Evolutionary conservation across 2,797 vertebrate genomes (phyloP), one percentile per base, ranked within the genome.

Genomic region (Menidia menidia): DNA sequence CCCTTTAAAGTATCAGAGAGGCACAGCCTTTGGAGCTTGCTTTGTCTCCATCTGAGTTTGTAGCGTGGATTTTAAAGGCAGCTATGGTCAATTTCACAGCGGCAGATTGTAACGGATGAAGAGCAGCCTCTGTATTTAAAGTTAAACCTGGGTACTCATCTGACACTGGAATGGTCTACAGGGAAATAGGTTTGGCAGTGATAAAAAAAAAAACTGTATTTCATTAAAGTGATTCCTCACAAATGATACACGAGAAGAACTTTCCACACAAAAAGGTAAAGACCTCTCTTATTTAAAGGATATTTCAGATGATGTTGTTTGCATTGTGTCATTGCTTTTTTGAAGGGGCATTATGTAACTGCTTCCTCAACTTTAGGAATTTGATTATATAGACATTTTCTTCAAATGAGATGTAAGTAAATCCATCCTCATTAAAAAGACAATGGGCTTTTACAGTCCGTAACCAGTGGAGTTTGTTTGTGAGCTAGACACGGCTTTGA

Each of bases 1-100:
- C 89, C 75, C 87, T 91, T 87, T 82, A 82, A 82, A 79, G 76
- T 31, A 41, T 68, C 56, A 10, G 55, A 64, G 81, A 76, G 75
- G 55, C 74, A 35, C 61, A 64, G 68, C 30, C 51, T 60, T 54
- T 13, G 30, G 47, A 42, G 4, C 76, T 59, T 7, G 0, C 43
- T 47, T 25, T 4, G 30, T 48, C 60, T 68, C 59, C 58, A 42
- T 56, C 16, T 18, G 39, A 19, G 57, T 66, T 48, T 55, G 48
- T 18, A 39, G 31, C 14, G 42, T 43, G 50, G 44, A 10, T 68
- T 63, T 42, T 55, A 50, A 54, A 59, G 58, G 66, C 68, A 51
- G 66, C 47, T 8, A 71, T 30, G 30, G 25, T 13, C 10, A 19
- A 48, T 41, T 48, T 48, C 45, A 15, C 42, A 16, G 5, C 35